phyloP scores from a whole-genome alignment of 2,797 vertebrate species.

The Protonibea diacanthus region DNA sequence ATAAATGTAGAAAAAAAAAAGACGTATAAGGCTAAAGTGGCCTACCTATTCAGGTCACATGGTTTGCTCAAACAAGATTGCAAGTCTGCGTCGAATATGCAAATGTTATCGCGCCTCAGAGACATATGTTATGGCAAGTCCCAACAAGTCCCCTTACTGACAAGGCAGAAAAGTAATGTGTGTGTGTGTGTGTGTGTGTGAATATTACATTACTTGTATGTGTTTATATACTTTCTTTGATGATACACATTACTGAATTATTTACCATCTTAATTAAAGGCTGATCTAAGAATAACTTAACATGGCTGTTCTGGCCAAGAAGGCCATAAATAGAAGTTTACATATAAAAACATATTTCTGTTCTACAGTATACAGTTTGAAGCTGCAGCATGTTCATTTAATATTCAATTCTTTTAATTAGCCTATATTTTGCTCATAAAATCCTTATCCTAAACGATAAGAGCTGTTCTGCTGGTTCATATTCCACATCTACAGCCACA shows the following conservation, averaged over 20 bases:
- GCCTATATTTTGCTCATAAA: neutral
- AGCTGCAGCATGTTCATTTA: neutral
- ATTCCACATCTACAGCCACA: constrained; percentile 36
- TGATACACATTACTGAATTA: constrained; percentile 31
- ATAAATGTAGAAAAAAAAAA: constrained; percentile 1
- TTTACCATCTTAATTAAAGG: constrained; percentile 17
- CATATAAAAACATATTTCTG: neutral
- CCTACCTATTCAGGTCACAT: constrained; percentile 3
- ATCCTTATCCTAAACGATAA: constrained; percentile 28
- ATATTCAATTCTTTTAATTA: constrained; percentile 7
- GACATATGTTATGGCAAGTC: neutral
- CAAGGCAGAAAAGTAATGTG: neutral
- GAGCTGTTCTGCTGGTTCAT: constrained; percentile 31
- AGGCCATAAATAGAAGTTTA: neutral
- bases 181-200: neutral
- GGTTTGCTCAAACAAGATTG: neutral
- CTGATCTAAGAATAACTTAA: constrained; percentile 31
- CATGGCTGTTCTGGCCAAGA: neutral
- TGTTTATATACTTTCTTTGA: constrained; percentile 11
- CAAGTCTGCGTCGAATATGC: constrained; percentile 11
- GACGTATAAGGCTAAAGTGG: constrained; percentile 3
- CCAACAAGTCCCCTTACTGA: constrained; percentile 16
- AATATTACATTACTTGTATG: neutral
- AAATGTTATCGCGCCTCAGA: constrained; percentile 3
- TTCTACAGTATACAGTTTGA: neutral